Percentiles rank a stretch among this genome's conserved stretches.
phyloP scores from a whole-genome alignment of 2,113 vertebrate species.

The Ptyas mucosa region DNA sequence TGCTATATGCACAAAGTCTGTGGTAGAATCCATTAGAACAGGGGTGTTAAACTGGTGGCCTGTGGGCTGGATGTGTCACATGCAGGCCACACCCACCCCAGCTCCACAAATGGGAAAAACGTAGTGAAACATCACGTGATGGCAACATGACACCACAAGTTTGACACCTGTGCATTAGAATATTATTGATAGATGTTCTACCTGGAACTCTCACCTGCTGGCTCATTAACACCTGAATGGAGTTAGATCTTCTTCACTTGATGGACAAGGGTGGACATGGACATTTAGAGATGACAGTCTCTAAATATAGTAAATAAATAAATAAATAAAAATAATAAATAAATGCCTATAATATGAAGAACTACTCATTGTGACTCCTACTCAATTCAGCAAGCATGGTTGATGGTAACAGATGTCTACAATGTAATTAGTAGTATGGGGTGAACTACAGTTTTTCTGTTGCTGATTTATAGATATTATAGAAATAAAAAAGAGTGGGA shows the following conservation, averaged over 20 bases:
- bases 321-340: not conserved
- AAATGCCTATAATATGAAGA: not conserved
- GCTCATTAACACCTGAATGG: not conserved
- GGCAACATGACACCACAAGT: too few relatives aligned
- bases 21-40: not conserved
- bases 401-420: not conserved
- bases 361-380: not conserved
- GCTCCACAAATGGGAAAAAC: too few relatives aligned
- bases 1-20: not conserved
- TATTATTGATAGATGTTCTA: not conserved
- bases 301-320: not conserved
- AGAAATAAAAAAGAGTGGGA: not conserved
- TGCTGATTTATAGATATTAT: not conserved
- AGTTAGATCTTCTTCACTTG: not conserved
- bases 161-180: not conserved
- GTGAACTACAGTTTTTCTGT: too few relatives aligned
- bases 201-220: not conserved
- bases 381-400: not conserved
- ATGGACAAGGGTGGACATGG: not conserved
- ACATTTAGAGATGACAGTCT: not conserved
- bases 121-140: too few relatives aligned
- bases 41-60: too few relatives aligned
- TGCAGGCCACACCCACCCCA: too few relatives aligned
- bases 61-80: too few relatives aligned
- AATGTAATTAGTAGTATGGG: not conserved